Conservation (phyloP, 2,113 vertebrate species). For the Sinocyclocheilus anophthalmus region DNA sequence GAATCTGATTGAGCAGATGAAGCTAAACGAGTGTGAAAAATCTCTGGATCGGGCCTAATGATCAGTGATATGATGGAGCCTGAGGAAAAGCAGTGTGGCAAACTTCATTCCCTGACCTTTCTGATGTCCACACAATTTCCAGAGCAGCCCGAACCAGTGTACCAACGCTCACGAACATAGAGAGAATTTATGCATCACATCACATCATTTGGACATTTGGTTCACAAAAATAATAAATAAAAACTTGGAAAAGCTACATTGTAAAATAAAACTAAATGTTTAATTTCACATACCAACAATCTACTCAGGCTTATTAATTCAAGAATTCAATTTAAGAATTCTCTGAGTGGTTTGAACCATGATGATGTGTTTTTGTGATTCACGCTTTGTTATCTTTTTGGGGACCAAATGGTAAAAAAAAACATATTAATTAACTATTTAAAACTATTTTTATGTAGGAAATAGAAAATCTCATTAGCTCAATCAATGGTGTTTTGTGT, state of each 20-base stretch:
- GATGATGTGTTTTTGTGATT: background rate
- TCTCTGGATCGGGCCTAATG: background rate
- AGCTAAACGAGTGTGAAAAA: background rate
- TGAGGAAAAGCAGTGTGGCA: conserved; percentile 48
- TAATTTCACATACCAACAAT: background rate
- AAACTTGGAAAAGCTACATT: background rate
- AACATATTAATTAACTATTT: background rate
- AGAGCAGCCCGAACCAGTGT: conserved; percentile 47
- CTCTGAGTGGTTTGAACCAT: background rate
- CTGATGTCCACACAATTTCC: conserved; percentile 55
- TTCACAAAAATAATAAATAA: background rate
- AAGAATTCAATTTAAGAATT: background rate
- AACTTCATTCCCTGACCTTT: conserved; percentile 71
- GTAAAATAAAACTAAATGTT: background rate
- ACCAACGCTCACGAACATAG: background rate
- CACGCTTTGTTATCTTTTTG: background rate
- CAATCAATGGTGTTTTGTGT: background rate
- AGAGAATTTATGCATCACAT: conserved; percentile 61
- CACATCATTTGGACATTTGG: conserved; percentile 50
- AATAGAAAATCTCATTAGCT: background rate
- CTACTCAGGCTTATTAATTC: background rate
- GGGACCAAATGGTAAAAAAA: no score
- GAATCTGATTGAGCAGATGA: conserved; percentile 11
- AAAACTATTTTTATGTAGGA: background rate
- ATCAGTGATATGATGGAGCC: conserved; percentile 35